Percentiles rank a stretch among this genome's conserved stretches.
phyloP scores from a whole-genome alignment of 1,140 invertebrate genomes.

The Aphelinus certus region DNA sequence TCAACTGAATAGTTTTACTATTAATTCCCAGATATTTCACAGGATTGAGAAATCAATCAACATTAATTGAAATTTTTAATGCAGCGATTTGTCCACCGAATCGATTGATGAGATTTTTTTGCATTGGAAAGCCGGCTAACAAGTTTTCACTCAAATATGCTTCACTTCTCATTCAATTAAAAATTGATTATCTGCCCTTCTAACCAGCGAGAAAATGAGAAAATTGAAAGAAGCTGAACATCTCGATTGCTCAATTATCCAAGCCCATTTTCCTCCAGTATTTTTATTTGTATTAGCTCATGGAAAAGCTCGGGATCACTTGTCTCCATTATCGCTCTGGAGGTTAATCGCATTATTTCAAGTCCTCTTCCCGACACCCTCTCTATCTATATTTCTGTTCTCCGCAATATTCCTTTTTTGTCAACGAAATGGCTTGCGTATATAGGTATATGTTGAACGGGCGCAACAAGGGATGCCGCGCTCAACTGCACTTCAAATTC shows the following conservation, averaged over 20 bases:
- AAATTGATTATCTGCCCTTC: not conserved
- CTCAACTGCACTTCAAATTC: not conserved
- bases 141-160: not conserved
- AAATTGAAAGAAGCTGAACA: not conserved
- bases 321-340: conserved; percentile 39
- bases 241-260: conserved; percentile 9
- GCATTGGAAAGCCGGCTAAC: no score
- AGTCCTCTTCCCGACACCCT: conserved; percentile 22
- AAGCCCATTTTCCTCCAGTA: not conserved
- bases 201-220: not conserved
- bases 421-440: not conserved
- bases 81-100: no score
- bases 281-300: conserved; percentile 12
- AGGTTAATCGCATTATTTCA: conserved; percentile 49
- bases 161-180: not conserved
- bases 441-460: not conserved
- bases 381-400: conserved; percentile 38
- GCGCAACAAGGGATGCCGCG: not conserved
- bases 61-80: no score
- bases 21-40: no score
- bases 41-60: no score
- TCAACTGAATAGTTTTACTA: no score
- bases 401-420: conserved; percentile 37
- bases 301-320: not conserved
- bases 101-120: no score